Percentiles rank a stretch among this genome's conserved stretches.
Evolutionary conservation across 2,797 vertebrate species (phyloP).

Genomic region (Cuniculus paca): DNA sequence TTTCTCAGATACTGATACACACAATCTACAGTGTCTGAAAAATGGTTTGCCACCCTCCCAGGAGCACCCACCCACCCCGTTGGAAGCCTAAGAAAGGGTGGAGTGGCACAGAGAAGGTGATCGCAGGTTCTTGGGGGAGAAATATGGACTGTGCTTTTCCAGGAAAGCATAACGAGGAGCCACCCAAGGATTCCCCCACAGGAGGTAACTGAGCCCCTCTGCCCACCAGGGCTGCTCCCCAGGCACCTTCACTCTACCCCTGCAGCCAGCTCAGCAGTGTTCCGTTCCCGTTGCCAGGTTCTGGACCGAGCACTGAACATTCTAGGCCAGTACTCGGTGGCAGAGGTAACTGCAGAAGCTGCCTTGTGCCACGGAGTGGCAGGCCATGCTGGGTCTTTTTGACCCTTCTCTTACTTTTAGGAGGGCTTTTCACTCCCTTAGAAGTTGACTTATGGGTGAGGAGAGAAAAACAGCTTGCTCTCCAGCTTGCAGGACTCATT

Average conservation of each 20-base stretch:
- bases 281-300: neutral
- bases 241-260: neutral
- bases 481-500: neutral
- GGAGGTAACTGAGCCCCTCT: neutral
- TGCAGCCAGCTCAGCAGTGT: neutral
- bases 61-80: neutral
- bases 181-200: neutral
- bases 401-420: neutral
- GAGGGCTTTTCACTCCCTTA: neutral
- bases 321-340: neutral
- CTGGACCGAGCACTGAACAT: neutral
- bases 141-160: neutral
- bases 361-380: neutral
- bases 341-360: neutral
- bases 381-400: neutral
- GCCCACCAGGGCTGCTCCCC: neutral
- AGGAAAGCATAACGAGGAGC: neutral
- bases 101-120: neutral
- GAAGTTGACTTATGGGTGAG: neutral
- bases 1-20: neutral
- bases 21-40: neutral
- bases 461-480: neutral
- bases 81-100: no score
- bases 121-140: neutral
- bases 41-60: neutral